Conservation (phyloP, 2,113 vertebrate genomes). For the Mormyrus iriodes region DNA sequence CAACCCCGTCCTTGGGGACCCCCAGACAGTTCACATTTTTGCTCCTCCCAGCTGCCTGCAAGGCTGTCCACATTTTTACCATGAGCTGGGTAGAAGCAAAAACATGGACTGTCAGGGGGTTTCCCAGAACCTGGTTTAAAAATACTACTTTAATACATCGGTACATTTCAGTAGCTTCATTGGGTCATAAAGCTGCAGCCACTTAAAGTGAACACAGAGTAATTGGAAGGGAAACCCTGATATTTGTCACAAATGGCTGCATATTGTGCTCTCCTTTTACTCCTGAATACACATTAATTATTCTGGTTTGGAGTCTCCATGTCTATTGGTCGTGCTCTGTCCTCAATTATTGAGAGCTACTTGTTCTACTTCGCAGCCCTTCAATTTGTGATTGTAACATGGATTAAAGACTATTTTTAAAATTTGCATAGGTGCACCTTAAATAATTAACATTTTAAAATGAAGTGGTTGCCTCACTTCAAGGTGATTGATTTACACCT, state of each 20-base stretch:
- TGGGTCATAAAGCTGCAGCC: not conserved
- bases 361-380: constrained; percentile 13
- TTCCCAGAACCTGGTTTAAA: not conserved
- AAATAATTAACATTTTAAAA: constrained; percentile 3
- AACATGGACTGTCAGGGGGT: not conserved
- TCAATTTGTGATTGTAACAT: constrained; percentile 18
- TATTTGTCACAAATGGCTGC: not conserved
- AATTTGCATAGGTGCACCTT: not conserved
- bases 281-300: not conserved
- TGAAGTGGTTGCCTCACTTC: not conserved
- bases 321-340: not conserved
- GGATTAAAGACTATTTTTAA: not conserved
- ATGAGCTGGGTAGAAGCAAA: not conserved
- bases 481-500: not conserved
- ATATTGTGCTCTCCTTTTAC: not conserved
- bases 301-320: not conserved
- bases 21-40: not conserved
- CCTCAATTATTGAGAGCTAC: not conserved
- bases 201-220: not conserved
- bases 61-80: not conserved
- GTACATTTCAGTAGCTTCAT: not conserved
- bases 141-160: not conserved
- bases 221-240: not conserved
- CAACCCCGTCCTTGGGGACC: not conserved
- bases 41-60: not conserved